Evolutionary conservation across 2,797 vertebrate genomes (phyloP).

Genomic region (Champsocephalus esox): DNA sequence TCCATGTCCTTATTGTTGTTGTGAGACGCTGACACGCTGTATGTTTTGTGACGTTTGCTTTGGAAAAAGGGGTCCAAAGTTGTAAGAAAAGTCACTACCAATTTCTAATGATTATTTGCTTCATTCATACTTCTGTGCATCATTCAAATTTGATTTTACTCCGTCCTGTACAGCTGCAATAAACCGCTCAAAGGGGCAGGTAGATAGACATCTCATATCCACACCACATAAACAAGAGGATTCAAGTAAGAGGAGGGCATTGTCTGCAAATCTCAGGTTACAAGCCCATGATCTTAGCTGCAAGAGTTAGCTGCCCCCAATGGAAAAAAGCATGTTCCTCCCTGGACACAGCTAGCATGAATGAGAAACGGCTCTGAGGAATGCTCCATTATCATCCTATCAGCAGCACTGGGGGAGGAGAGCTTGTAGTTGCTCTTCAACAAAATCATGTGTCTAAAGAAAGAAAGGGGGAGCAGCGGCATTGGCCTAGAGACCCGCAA

Average conservation of each 20-base stretch:
- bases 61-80: conserved; percentile 23
- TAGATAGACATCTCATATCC: conserved; percentile 59
- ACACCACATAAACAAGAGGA: conserved; percentile 56
- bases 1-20: conserved; percentile 6
- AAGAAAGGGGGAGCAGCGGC: conserved; percentile 32
- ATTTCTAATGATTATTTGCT: conserved; percentile 25
- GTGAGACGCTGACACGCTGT: not conserved
- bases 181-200: conserved; percentile 53
- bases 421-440: conserved; percentile 65
- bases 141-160: conserved; percentile 26
- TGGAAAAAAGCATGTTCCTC: conserved; percentile 65
- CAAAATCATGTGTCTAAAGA: conserved; percentile 72
- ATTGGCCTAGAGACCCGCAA: conserved; percentile 75
- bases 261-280: conserved; percentile 75
- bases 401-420: conserved; percentile 76
- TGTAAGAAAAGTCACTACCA: conserved; percentile 12
- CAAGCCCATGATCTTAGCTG: conserved; percentile 63
- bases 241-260: conserved; percentile 56
- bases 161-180: conserved; percentile 19
- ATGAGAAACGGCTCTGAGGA: conserved; percentile 80
- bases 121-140: conserved; percentile 2
- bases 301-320: conserved; percentile 64
- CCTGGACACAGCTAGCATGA: conserved; percentile 78
- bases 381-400: conserved; percentile 82
- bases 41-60: not conserved